Evolutionary conservation across 2,113 vertebrate species (phyloP).

Genomic region (Toxotes jaculatrix): DNA sequence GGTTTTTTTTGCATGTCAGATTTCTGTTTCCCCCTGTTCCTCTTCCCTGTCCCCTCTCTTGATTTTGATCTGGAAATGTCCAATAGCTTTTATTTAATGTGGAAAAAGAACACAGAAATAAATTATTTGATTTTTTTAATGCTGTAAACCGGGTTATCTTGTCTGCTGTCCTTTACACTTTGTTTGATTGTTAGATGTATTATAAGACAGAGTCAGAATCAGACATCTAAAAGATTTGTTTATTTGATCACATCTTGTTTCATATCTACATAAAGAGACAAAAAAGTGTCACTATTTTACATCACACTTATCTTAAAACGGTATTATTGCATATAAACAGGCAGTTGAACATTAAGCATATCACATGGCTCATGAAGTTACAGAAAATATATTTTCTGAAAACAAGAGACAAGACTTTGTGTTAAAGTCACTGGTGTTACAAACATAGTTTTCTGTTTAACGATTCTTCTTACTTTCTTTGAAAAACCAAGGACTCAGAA

Average conservation of each 20-base stretch:
- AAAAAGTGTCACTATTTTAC: slow-evolving; percentile 54
- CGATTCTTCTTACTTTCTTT: not conserved
- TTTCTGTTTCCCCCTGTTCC: slow-evolving; percentile 57
- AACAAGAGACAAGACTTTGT: slow-evolving; percentile 15
- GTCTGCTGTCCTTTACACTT: slow-evolving; percentile 48
- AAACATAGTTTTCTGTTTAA: slow-evolving; percentile 10
- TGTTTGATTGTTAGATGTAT: not conserved
- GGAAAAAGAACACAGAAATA: slow-evolving; percentile 83
- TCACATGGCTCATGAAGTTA: slow-evolving; percentile 39
- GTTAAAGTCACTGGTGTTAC: not conserved
- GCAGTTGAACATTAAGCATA: slow-evolving; percentile 57
- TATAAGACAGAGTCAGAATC: slow-evolving; percentile 20
- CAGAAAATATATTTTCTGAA: slow-evolving; percentile 21
- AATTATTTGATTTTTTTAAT: slow-evolving; percentile 84
- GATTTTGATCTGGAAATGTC: slow-evolving; percentile 81
- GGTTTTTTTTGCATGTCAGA: slow-evolving; percentile 74
- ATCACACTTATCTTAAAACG: slow-evolving; percentile 53
- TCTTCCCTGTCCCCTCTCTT: slow-evolving; percentile 51
- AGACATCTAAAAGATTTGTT: slow-evolving; percentile 47
- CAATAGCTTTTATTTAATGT: slow-evolving; percentile 83
- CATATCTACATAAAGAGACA: slow-evolving; percentile 59
- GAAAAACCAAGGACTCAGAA: not conserved
- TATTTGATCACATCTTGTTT: slow-evolving; percentile 63
- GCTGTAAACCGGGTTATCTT: slow-evolving; percentile 70
- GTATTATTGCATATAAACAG: slow-evolving; percentile 70